A percentile compares a stretch with the other conserved stretches of the same genome.
These are phyloP conservation scores for Bostrychus sinensis DNA, from an alignment of 2,113 vertebrate genomes.

Conservation along the genomic window DNA sequence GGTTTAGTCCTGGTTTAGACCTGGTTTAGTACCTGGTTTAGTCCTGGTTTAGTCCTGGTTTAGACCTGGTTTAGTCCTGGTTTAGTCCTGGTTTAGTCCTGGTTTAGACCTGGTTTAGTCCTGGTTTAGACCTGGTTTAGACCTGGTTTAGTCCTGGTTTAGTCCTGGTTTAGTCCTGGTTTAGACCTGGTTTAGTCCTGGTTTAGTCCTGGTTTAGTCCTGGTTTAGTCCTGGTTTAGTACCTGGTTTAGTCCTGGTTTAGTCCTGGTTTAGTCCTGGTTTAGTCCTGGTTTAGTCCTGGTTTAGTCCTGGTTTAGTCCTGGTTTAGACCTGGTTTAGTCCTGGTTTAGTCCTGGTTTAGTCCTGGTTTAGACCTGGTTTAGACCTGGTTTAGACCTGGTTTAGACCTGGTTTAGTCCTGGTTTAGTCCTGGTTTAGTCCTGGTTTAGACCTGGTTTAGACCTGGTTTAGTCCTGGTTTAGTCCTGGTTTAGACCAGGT, in stretches of 20 bases:
- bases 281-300: no score
- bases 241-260: not conserved
- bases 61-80: conserved; percentile 62
- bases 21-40: not conserved
- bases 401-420: no score
- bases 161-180: no score
- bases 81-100: conserved; percentile 82
- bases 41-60: not conserved
- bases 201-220: conserved; percentile 57
- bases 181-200: no score
- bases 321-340: conserved; percentile 56
- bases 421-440: no score
- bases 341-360: conserved; percentile 83
- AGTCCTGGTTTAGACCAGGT: no score
- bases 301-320: no score
- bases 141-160: not conserved
- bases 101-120: conserved; percentile 55
- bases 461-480: conserved; percentile 83
- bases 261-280: not conserved
- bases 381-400: not conserved
- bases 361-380: not conserved
- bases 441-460: conserved; percentile 54
- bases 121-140: conserved; percentile 41
- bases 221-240: conserved; percentile 83
- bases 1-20: conserved; percentile 83